Evolutionary conservation across 1,140 invertebrate species (phyloP).

Genomic region (Marisa cornuarietis): DNA sequence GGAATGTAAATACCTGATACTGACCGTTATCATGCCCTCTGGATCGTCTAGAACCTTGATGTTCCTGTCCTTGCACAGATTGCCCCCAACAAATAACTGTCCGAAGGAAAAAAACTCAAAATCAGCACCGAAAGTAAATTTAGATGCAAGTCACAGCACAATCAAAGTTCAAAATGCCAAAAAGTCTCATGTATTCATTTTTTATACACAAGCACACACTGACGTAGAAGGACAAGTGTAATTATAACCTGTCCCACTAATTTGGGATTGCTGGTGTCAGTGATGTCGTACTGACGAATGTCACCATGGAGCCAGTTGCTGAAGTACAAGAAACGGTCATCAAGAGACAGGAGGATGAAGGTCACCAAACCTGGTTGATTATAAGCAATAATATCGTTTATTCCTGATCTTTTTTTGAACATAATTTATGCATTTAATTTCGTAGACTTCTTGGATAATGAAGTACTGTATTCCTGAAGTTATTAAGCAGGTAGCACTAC

Average conservation of each 20-base stretch:
- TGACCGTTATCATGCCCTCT: constrained; percentile 72
- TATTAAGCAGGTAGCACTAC: no score
- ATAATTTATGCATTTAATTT: no score
- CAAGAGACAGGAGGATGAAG: constrained; percentile 92
- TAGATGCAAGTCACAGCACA: background rate
- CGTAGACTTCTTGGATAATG: no score
- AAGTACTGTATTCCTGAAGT: no score
- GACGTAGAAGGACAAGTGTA: background rate
- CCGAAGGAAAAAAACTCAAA: constrained; percentile 5
- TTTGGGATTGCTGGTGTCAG: constrained; percentile 73
- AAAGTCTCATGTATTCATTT: background rate
- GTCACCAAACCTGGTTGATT: constrained; percentile 81
- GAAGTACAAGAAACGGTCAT: constrained; percentile 92
- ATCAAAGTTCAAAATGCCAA: background rate
- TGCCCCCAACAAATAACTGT: constrained; percentile 84
- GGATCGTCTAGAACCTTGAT: constrained; percentile 81
- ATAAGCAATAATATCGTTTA: no score
- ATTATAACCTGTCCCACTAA: background rate
- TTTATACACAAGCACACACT: background rate
- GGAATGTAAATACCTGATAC: background rate
- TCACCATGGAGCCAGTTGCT: constrained; percentile 94
- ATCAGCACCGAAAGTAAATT: background rate
- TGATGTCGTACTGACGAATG: constrained; percentile 93
- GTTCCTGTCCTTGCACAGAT: constrained; percentile 76
- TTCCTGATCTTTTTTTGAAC: no score